A percentile compares a stretch with the other conserved stretches of the same genome.
These are phyloP conservation scores for Drosophila neonasuta DNA, from an alignment of 2,888 invertebrate species.

Conservation along the genomic window DNA sequence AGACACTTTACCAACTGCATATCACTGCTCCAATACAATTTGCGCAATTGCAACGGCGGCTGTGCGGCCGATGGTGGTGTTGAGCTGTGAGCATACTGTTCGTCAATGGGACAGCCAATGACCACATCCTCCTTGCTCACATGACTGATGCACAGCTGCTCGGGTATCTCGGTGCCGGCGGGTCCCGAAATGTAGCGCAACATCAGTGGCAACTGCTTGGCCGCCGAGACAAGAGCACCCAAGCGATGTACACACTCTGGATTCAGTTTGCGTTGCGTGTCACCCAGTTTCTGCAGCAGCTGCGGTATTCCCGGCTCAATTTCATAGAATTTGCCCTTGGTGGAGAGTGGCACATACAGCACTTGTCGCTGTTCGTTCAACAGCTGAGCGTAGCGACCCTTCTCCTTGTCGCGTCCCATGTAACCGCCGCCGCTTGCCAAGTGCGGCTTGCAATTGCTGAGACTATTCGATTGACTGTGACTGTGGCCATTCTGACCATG, in stretches of 20 bases:
- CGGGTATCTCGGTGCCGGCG: conserved; percentile 78
- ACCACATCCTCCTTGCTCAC: conserved; percentile 81
- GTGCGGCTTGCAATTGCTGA: conserved; percentile 33
- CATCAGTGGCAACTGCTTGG: conserved; percentile 78
- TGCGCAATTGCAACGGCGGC: conserved; percentile 81
- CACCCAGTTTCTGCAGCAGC: conserved; percentile 79
- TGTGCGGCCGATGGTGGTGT: conserved; percentile 21
- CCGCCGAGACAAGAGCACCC: conserved; percentile 76
- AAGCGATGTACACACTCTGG: conserved; percentile 82
- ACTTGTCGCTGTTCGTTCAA: conserved; percentile 88
- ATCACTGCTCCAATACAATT: conserved; percentile 82
- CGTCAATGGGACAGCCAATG: conserved; percentile 83
- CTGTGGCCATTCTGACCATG: conserved; percentile 49
- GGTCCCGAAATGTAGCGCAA: conserved; percentile 81
- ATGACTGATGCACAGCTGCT: conserved; percentile 79
- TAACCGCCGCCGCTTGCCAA: conserved; percentile 46
- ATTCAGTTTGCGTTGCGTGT: conserved; percentile 78
- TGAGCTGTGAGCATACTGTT: conserved; percentile 79
- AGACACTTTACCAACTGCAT: conserved; percentile 80
- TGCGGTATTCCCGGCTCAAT: conserved; percentile 85
- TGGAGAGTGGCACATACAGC: conserved; percentile 89
- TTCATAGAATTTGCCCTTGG: conserved; percentile 89
- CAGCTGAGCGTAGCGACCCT: conserved; percentile 87
- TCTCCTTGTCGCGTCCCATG: conserved; percentile 81
- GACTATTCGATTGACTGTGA: conserved; percentile 26